phyloP scores from a whole-genome alignment of 2,888 invertebrate genomes.

The Epinotia demarniana region DNA sequence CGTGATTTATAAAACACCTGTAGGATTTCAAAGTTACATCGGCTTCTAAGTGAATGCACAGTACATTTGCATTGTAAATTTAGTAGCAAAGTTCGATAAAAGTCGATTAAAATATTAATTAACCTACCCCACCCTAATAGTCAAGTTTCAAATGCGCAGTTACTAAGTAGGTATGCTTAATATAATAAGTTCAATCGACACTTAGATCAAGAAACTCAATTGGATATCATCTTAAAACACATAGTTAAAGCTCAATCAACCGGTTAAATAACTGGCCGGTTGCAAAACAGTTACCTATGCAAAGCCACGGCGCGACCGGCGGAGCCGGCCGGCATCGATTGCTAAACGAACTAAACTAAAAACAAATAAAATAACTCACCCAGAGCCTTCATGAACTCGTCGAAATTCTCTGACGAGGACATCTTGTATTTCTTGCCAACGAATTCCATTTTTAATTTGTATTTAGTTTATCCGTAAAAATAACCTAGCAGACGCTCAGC shows the following conservation, averaged over 20 bases:
- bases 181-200: not conserved
- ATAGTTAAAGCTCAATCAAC: conserved; percentile 16
- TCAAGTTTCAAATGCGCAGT: not conserved
- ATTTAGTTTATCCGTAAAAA: conserved; percentile 11
- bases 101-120: not conserved
- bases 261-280: conserved; percentile 25
- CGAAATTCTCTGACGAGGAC: conserved; percentile 92
- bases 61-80: conserved; percentile 9
- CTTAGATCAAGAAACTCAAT: not conserved
- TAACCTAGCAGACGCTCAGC: conserved; percentile 27
- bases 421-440: conserved; percentile 93
- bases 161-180: not conserved
- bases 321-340: conserved; percentile 68
- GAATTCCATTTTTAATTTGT: conserved; percentile 73
- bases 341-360: conserved; percentile 51
- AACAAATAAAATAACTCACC: conserved; percentile 85
- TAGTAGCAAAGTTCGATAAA: not conserved
- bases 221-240: conserved; percentile 21
- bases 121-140: not conserved
- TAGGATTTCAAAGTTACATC: not conserved
- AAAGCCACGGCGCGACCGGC: conserved; percentile 46
- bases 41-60: not conserved
- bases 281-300: conserved; percentile 36
- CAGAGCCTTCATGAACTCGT: conserved; percentile 94
- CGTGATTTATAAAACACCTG: conserved; percentile 8